Evolutionary conservation across 2,797 vertebrate species (phyloP).

Genomic region (Silurus aristotelis): DNA sequence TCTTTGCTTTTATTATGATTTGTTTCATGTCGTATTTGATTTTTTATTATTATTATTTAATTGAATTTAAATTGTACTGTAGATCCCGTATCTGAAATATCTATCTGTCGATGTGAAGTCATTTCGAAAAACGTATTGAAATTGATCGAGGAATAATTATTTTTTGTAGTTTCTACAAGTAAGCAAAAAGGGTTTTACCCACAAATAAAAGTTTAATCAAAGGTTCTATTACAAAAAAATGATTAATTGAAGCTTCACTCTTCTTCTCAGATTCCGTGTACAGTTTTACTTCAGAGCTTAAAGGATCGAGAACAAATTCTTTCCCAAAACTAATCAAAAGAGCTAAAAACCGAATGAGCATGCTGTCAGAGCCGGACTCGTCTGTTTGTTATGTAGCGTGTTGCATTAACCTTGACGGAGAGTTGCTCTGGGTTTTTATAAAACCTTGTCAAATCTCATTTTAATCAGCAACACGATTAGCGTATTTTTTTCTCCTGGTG

Average conservation of each 20-base stretch:
- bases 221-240: too few relatives aligned
- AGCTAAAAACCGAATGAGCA: constrained; percentile 32
- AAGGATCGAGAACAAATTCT: neutral
- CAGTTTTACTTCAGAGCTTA: neutral
- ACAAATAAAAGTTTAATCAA: too few relatives aligned
- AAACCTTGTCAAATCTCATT: constrained; percentile 71
- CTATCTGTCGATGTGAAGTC: neutral
- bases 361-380: constrained; percentile 32
- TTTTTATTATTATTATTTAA: neutral
- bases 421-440: constrained; percentile 67
- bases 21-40: neutral
- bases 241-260: too few relatives aligned
- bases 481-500: neutral
- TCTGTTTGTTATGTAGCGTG: constrained; percentile 46
- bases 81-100: neutral
- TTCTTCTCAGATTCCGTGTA: too few relatives aligned
- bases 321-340: constrained; percentile 8
- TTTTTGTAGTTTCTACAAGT: neutral
- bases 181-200: too few relatives aligned
- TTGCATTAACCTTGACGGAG: constrained; percentile 70
- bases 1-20: neutral
- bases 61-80: too few relatives aligned
- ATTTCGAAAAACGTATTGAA: neutral
- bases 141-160: neutral
- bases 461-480: constrained; percentile 54